Conservation (phyloP, 1,140 invertebrate genomes). For the Ditylenchus dipsaci region DNA sequence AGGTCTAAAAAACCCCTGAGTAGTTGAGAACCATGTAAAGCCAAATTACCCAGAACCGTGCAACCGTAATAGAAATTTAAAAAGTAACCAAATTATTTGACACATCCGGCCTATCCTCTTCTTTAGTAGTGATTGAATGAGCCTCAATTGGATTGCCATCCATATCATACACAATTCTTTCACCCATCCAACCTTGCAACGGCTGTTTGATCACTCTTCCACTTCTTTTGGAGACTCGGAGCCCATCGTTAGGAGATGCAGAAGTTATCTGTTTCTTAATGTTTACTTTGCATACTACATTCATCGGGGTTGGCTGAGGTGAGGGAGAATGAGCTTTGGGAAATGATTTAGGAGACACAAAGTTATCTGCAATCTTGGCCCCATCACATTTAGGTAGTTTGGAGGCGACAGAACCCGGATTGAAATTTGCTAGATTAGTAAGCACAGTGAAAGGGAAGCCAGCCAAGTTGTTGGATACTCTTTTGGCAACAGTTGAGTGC, state of each 20-base stretch:
- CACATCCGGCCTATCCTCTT: background rate
- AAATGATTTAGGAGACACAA: too few relatives aligned
- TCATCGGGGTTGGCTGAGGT: background rate
- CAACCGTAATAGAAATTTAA: too few relatives aligned
- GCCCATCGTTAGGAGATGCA: background rate
- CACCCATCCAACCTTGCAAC: conserved; percentile 1
- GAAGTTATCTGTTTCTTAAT: background rate
- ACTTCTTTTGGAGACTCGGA: background rate
- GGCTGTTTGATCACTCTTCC: conserved; percentile 2
- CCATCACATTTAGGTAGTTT: background rate
- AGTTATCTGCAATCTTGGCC: too few relatives aligned
- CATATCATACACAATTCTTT: conserved; percentile 11
- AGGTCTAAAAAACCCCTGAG: too few relatives aligned
- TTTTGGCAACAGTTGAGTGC: too few relatives aligned
- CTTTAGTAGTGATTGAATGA: conserved; percentile 4
- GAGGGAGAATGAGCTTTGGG: background rate
- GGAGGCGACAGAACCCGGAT: background rate
- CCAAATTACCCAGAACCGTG: too few relatives aligned
- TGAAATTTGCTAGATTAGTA: background rate
- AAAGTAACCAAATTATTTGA: background rate
- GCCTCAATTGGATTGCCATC: conserved; percentile 4
- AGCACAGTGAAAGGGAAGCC: too few relatives aligned
- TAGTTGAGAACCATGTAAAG: too few relatives aligned
- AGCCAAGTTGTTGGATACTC: too few relatives aligned
- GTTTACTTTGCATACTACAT: background rate